These are phyloP conservation scores for Condylostylus longicornis DNA, from an alignment of 1,140 invertebrate genomes.

Conservation along the genomic window DNA sequence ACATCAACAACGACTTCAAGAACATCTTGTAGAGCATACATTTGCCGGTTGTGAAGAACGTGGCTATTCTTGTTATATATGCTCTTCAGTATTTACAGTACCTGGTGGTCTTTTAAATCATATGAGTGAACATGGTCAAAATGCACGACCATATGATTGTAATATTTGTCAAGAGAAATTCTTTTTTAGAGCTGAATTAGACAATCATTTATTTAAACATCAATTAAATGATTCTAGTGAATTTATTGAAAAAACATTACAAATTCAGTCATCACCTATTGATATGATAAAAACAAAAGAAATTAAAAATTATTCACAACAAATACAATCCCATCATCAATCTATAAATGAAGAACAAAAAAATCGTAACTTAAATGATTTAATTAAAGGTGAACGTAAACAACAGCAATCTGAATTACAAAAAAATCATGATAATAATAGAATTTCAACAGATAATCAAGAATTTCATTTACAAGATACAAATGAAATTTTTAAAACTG, in stretches of 20 bases:
- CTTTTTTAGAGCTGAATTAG: slow-evolving; percentile 80
- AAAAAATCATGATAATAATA: not conserved
- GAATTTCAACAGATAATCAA: not conserved
- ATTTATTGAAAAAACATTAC: no score
- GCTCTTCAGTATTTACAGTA: slow-evolving; percentile 71
- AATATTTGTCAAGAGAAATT: slow-evolving; percentile 67
- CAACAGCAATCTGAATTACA: not conserved
- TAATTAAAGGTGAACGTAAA: not conserved
- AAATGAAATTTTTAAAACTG: slow-evolving; percentile 2
- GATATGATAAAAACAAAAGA: slow-evolving; percentile 9
- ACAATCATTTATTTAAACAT: slow-evolving; percentile 51
- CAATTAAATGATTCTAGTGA: not conserved
- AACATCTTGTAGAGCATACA: slow-evolving; percentile 84
- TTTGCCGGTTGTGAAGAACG: slow-evolving; percentile 64
- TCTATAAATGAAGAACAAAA: not conserved
- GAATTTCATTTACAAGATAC: slow-evolving; percentile 8
- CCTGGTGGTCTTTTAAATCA: slow-evolving; percentile 65
- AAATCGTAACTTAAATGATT: not conserved
- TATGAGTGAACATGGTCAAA: slow-evolving; percentile 65
- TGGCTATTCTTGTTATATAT: slow-evolving; percentile 75
- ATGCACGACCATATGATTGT: slow-evolving; percentile 70
- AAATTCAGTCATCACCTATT: slow-evolving; percentile 8
- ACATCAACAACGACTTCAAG: slow-evolving; percentile 51
- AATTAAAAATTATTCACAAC: no score
- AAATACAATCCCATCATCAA: slow-evolving; percentile 4